phyloP scores from a whole-genome alignment of 2,888 invertebrate species.

The Anthophora plumipes region DNA sequence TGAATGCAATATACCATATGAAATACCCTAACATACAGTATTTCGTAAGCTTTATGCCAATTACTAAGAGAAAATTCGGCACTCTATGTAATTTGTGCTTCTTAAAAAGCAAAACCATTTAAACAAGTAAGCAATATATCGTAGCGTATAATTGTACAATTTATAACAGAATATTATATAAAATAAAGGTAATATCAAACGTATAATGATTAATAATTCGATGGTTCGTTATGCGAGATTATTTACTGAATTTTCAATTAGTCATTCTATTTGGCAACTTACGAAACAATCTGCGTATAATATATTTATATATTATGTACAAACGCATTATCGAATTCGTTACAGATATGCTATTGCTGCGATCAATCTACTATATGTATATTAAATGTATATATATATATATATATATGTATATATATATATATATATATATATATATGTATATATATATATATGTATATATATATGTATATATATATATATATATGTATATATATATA shows the following conservation, averaged over 20 bases:
- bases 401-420: too few species aligned
- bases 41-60: slow-evolving; percentile 30
- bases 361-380: slow-evolving; percentile 51
- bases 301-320: slow-evolving; percentile 60
- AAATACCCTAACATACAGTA: slow-evolving; percentile 29
- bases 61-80: slow-evolving; percentile 25
- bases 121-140: neutral
- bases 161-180: neutral
- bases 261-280: slow-evolving; percentile 20
- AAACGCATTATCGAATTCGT: slow-evolving; percentile 54
- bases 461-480: too few species aligned
- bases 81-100: slow-evolving; percentile 4
- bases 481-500: too few species aligned
- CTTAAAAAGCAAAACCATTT: neutral
- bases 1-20: slow-evolving; percentile 25
- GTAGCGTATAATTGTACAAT: neutral
- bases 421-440: too few species aligned
- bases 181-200: slow-evolving; percentile 1
- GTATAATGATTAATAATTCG: slow-evolving; percentile 4
- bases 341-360: slow-evolving; percentile 62
- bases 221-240: too few species aligned
- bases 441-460: too few species aligned
- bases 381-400: slow-evolving; percentile 43
- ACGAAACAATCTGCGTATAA: slow-evolving; percentile 39
- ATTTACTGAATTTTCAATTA: slow-evolving; percentile 25